Percentiles rank a stretch among this genome's conserved stretches.
Conservation (phyloP, 2,113 vertebrate species). For the Origma solitaria region DNA sequence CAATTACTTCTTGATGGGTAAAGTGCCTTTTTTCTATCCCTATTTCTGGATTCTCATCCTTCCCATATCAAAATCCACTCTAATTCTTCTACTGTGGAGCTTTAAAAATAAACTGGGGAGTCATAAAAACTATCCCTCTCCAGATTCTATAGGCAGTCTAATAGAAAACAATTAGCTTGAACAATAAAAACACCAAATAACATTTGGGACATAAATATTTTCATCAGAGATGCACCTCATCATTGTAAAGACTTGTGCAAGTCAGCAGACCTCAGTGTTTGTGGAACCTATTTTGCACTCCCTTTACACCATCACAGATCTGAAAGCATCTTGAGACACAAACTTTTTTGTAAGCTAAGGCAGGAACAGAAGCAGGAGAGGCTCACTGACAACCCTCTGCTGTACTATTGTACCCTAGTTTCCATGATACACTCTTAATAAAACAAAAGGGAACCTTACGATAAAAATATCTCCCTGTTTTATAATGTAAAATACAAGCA, state of each 20-base stretch:
- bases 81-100: conserved; percentile 40
- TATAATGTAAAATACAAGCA: conserved; percentile 78
- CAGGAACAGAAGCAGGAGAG: background rate
- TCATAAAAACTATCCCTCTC: conserved; percentile 66
- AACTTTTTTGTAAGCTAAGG: background rate
- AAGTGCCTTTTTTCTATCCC: background rate
- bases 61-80: conserved; percentile 37
- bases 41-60: background rate
- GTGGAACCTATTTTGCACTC: conserved; percentile 6
- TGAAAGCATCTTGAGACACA: background rate
- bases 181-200: conserved; percentile 69
- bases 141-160: conserved; percentile 70
- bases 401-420: conserved; percentile 39
- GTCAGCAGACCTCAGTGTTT: background rate
- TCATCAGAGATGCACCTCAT: conserved; percentile 58
- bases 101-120: conserved; percentile 68
- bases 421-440: conserved; percentile 65
- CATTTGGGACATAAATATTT: conserved; percentile 70
- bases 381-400: background rate
- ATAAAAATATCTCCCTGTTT: conserved; percentile 73
- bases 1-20: conserved; percentile 9
- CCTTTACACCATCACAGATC: background rate
- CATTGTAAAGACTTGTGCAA: conserved; percentile 27
- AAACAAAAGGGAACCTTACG: conserved; percentile 66
- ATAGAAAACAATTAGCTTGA: conserved; percentile 73